Conservation (phyloP, 2,797 vertebrate genomes). For the Microhierax caerulescens region DNA sequence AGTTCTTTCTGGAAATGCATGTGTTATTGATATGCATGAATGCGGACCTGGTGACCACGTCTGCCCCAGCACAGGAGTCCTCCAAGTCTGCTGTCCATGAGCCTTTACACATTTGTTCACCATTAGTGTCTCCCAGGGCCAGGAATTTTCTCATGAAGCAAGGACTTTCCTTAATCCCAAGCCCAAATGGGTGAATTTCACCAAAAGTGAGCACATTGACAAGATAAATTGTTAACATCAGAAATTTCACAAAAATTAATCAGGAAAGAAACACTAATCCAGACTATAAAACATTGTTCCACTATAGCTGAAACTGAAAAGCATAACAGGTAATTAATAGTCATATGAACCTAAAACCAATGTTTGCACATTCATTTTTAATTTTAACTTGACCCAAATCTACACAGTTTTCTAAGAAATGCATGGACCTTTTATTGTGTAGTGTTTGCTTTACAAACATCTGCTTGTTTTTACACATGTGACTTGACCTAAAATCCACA, state of each 20-base stretch:
- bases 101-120: not conserved
- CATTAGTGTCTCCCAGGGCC: not conserved
- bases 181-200: not conserved
- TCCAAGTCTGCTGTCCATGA: not conserved
- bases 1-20: not conserved
- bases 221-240: not conserved
- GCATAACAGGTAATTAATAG: not conserved
- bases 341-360: not conserved
- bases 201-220: not conserved
- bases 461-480: not conserved
- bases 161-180: not conserved
- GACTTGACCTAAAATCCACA: not conserved
- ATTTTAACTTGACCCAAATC: not conserved
- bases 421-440: fast-evolving
- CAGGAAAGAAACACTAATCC: not conserved
- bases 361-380: not conserved
- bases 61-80: not conserved
- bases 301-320: not conserved
- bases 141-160: not conserved
- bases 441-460: not conserved
- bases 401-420: not conserved
- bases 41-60: fast-evolving
- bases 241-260: not conserved
- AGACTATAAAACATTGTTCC: not conserved
- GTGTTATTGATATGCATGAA: not conserved